Conservation (phyloP, 2,888 invertebrate species). For the Pristionchus fissidentatus region DNA sequence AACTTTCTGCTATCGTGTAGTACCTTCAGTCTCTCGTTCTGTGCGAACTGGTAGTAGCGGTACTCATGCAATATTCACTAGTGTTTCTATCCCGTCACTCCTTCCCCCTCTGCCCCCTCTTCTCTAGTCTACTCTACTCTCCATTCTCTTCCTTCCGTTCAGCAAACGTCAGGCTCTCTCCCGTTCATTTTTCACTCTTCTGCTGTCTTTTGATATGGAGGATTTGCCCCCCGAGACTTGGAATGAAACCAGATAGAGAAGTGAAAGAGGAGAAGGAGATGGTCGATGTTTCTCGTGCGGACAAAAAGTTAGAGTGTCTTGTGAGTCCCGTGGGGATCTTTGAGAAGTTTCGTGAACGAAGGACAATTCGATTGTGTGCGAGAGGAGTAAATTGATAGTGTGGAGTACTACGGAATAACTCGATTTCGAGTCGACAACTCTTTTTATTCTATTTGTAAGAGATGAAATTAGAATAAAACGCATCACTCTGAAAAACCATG, state of each 20-base stretch:
- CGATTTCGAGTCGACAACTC: too few species aligned
- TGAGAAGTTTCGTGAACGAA: background rate
- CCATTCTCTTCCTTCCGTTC: background rate
- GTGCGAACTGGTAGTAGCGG: background rate
- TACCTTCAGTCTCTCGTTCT: too few species aligned
- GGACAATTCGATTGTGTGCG: slow-evolving; percentile 5
- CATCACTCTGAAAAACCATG: too few species aligned
- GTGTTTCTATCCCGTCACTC: background rate
- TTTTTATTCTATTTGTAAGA: too few species aligned
- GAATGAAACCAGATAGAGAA: slow-evolving; percentile 10
- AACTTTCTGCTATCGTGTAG: too few species aligned
- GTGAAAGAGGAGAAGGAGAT: background rate
- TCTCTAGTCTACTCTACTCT: too few species aligned
- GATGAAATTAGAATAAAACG: too few species aligned
- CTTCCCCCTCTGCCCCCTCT: too few species aligned
- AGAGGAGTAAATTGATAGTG: slow-evolving; percentile 2
- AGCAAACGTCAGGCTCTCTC: slow-evolving; percentile 11
- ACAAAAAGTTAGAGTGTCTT: background rate
- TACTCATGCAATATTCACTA: background rate
- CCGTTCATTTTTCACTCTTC: slow-evolving; percentile 30
- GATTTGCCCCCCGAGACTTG: background rate
- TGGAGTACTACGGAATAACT: too few species aligned
- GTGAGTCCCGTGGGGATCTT: background rate
- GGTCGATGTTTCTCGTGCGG: background rate
- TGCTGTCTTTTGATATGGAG: background rate